A percentile compares a stretch with the other conserved stretches of the same genome.
Evolutionary conservation across 2,797 vertebrate genomes (phyloP).

Genomic region (Pagetopsis macropterus): DNA sequence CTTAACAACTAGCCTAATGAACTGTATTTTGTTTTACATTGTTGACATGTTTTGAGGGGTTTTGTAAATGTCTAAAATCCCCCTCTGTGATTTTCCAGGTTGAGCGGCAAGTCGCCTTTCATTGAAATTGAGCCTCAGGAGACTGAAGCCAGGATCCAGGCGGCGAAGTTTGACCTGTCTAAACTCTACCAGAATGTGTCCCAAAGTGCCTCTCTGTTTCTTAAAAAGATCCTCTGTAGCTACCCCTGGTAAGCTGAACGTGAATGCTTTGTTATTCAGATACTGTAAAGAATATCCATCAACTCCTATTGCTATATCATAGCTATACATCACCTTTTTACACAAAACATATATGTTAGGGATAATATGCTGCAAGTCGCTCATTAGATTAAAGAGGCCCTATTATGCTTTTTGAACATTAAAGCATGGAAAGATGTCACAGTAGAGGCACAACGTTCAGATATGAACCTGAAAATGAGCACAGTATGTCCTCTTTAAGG

Average conservation of each 20-base stretch:
- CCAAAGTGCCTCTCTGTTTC: slow-evolving; percentile 96
- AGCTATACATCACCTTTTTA: slow-evolving; percentile 6
- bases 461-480: too few species aligned
- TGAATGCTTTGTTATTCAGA: not conserved
- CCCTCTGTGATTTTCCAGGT: slow-evolving; percentile 78
- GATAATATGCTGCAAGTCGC: too few species aligned
- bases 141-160: slow-evolving; percentile 91
- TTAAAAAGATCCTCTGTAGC: slow-evolving; percentile 94
- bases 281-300: not conserved
- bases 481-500: too few species aligned
- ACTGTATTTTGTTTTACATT: not conserved
- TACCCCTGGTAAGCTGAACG: slow-evolving; percentile 91
- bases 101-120: slow-evolving; percentile 94
- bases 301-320: not conserved
- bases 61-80: not conserved
- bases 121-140: slow-evolving; percentile 88
- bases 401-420: too few species aligned
- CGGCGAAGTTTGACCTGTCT: slow-evolving; percentile 94
- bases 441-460: too few species aligned
- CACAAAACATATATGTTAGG: not conserved
- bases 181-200: slow-evolving; percentile 98
- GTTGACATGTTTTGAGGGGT: not conserved
- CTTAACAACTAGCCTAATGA: not conserved
- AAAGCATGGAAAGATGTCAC: too few species aligned
- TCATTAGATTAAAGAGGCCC: too few species aligned